phyloP scores from a whole-genome alignment of 1,140 invertebrate genomes.

The Brachionus calyciflorus region DNA sequence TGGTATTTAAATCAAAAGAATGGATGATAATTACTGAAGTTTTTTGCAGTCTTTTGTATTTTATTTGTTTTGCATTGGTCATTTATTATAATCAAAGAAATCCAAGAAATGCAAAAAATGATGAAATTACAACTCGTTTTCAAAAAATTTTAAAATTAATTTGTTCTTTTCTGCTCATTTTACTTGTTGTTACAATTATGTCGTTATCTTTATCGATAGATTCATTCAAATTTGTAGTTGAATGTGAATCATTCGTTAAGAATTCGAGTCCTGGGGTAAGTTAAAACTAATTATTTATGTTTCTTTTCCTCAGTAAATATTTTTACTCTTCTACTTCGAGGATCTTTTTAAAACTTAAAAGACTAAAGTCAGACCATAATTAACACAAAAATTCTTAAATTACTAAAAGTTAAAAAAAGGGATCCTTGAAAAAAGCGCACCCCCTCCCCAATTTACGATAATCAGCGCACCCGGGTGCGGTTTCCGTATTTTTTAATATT shows the following conservation, averaged over 20 bases:
- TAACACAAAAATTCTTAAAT: too few species aligned
- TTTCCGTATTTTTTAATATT: too few species aligned
- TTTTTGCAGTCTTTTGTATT: neutral
- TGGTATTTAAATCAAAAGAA: constrained; percentile 12
- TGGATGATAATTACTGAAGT: neutral
- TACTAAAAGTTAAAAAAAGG: too few species aligned
- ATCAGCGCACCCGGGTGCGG: too few species aligned
- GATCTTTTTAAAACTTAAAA: too few species aligned
- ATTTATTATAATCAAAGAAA: too few species aligned
- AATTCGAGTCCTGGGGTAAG: constrained; percentile 17
- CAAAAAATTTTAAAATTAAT: constrained; percentile 12
- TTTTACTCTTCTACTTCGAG: too few species aligned
- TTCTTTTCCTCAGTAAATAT: neutral
- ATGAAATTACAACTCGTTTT: neutral
- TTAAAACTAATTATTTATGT: neutral
- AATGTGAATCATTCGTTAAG: constrained; percentile 25
- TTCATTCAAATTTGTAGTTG: neutral
- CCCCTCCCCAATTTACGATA: too few species aligned
- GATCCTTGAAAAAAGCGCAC: too few species aligned
- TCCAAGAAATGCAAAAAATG: neutral
- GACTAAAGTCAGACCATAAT: too few species aligned
- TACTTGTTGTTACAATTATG: neutral
- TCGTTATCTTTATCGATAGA: neutral
- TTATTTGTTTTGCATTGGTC: neutral
- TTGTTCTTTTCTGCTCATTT: neutral